Evolutionary conservation across 2,888 invertebrate genomes (phyloP), one percentile per base, ranked within the genome.

Genomic region (Acronicta alni): DNA sequence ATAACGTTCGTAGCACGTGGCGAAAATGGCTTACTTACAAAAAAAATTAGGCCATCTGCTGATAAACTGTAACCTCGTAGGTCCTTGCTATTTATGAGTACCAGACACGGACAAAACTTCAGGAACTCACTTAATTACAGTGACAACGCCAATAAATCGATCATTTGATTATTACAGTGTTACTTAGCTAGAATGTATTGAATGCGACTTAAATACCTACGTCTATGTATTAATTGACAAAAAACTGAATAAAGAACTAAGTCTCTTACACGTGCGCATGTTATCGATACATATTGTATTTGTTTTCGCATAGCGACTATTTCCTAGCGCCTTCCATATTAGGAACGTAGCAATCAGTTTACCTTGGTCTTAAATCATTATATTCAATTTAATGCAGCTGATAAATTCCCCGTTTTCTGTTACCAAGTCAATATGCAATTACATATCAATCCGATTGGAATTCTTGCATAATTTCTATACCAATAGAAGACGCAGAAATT

Each of bases 341-440:
- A n/a, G 32, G 35, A n/a, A 12, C 8, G 39, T 0, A 16, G 43
- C 38, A 23, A n/a, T 32, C n/a, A 14, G 44, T 59, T 65, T 49
- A 53, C 65, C 59, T 59, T 59, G 53, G 26, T 41, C 30, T 49
- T 8, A 65, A 38, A 26, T 17, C n/a, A 49, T 46, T 23, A 53
- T 32, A 9, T 12, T n/a, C 10, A 48, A 39, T 47, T 5, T 18
- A 15, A 2, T 2, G 30, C 30, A 30, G 20, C 12, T 46, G 35
- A 56, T 52, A 37, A 49, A 53, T 41, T 30, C 35, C 37, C 38
- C 17, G 42, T 51, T 46, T 52, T 49, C 56, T 67, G 67, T 67
- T 57, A 6, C 57, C 2, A 67, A 46, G 42, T 30, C 30, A 18
- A 56, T 26, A 42, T 38, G 15, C 41, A 35, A 56, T 15, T 57